A percentile compares a stretch with the other conserved stretches of the same genome.
These are phyloP conservation scores for Lampropteryx suffumata DNA, from an alignment of 2,888 invertebrate species.

Conservation along the genomic window DNA sequence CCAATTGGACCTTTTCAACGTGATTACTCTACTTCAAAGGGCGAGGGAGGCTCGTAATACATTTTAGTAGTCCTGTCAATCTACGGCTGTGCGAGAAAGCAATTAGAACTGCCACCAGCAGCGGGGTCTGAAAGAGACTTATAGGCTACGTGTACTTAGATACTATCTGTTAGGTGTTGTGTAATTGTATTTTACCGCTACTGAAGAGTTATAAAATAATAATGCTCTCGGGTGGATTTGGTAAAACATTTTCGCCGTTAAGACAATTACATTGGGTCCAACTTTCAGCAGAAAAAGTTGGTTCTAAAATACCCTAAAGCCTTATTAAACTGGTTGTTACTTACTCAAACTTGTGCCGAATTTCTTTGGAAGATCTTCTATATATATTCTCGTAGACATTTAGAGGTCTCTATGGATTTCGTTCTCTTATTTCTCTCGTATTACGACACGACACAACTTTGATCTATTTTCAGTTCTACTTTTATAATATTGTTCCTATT, in stretches of 20 bases:
- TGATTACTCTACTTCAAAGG: slow-evolving; percentile 18
- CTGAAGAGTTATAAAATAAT: too few species aligned
- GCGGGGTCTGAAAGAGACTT: background rate
- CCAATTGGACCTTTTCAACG: slow-evolving; percentile 15
- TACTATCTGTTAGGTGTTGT: too few species aligned
- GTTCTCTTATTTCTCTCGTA: background rate
- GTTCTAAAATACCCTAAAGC: slow-evolving; percentile 3
- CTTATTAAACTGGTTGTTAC: slow-evolving; percentile 7
- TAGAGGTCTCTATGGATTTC: background rate
- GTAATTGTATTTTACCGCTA: too few species aligned
- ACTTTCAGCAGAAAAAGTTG: background rate
- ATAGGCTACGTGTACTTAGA: too few species aligned
- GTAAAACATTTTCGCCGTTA: too few species aligned
- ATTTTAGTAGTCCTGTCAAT: slow-evolving; percentile 43
- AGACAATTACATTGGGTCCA: background rate
- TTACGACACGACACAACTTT: too few species aligned
- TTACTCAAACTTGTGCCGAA: background rate
- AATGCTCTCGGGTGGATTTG: too few species aligned
- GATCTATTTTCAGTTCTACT: too few species aligned
- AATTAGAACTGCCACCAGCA: slow-evolving; percentile 15
- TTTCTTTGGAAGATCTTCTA: background rate
- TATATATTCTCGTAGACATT: background rate
- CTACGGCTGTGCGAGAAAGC: slow-evolving; percentile 36
- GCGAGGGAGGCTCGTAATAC: slow-evolving; percentile 15
- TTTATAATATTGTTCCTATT: background rate